Percentiles rank a stretch among this genome's conserved stretches.
Conservation (phyloP, 2,113 vertebrate species). For the Sceloporus tristichus region DNA sequence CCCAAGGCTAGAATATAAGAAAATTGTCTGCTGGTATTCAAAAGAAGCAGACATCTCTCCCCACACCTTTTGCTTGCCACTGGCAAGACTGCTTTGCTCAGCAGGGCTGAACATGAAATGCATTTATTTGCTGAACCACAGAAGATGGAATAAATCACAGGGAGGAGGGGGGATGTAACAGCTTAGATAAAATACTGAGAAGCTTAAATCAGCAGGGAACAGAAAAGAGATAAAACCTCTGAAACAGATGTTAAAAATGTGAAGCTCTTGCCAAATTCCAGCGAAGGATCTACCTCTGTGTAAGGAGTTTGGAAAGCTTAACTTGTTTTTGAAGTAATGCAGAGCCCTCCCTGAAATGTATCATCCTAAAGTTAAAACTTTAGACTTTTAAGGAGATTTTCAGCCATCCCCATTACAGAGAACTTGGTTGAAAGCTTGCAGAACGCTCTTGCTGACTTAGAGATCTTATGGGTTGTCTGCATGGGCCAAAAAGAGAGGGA, state of each 20-base stretch:
- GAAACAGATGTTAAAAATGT: slow-evolving; percentile 59
- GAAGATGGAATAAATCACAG: slow-evolving; percentile 70
- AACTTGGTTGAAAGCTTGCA: neutral
- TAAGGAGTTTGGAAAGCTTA: slow-evolving; percentile 23
- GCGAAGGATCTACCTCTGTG: neutral
- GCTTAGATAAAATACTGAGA: slow-evolving; percentile 63
- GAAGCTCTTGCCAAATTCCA: slow-evolving; percentile 40
- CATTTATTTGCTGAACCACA: slow-evolving; percentile 38
- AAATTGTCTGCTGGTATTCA: too few species aligned
- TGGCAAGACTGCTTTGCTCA: neutral
- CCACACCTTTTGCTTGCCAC: too few species aligned
- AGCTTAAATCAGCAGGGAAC: slow-evolving; percentile 51
- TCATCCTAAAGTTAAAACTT: neutral
- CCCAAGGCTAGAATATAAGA: neutral
- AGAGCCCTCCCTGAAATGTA: slow-evolving; percentile 3
- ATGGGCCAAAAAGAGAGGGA: too few species aligned
- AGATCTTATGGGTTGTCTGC: neutral
- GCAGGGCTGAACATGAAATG: neutral
- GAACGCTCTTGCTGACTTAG: neutral
- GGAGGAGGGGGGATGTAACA: slow-evolving; percentile 8
- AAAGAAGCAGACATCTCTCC: neutral
- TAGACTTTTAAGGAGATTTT: slow-evolving; percentile 45
- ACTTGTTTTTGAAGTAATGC: slow-evolving; percentile 32
- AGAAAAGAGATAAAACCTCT: slow-evolving; percentile 51
- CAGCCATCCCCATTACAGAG: neutral